Evolutionary conservation across 2,797 vertebrate genomes (phyloP).

Genomic region (Pterois miles): DNA sequence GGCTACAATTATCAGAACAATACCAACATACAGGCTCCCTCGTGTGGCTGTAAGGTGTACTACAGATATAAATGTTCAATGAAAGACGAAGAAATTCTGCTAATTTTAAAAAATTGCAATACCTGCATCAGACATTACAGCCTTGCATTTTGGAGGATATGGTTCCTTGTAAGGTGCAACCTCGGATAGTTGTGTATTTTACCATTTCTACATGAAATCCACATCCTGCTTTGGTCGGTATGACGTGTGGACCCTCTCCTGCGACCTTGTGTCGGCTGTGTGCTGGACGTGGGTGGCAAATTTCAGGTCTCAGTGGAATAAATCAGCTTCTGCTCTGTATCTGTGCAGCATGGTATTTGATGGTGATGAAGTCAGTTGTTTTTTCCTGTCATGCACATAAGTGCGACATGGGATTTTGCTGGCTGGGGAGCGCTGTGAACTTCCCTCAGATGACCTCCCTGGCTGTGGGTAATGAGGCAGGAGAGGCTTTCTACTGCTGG

Average conservation of each 20-base stretch:
- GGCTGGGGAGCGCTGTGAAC: not conserved
- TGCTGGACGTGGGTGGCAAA: constrained; percentile 15
- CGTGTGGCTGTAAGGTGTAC: no score
- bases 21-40: no score
- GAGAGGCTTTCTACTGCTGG: not conserved
- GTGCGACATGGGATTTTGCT: constrained; percentile 35
- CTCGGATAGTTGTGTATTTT: not conserved
- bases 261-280: not conserved
- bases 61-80: no score
- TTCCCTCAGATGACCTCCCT: constrained; percentile 42
- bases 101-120: no score
- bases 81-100: no score
- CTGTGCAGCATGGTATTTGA: constrained; percentile 10
- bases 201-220: not conserved
- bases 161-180: not conserved
- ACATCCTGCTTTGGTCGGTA: not conserved
- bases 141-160: not conserved
- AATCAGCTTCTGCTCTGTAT: not conserved
- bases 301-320: not conserved
- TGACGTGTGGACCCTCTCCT: not conserved
- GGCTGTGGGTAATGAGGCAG: constrained; percentile 58
- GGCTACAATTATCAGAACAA: no score
- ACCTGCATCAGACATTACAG: no score
- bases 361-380: constrained; percentile 21
- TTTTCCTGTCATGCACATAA: constrained; percentile 8